Percentiles rank a stretch among this genome's conserved stretches.
These are phyloP conservation scores for Caenorhabditis briggsae DNA, from an alignment of 1,140 invertebrate genomes.

Conservation along the genomic window DNA sequence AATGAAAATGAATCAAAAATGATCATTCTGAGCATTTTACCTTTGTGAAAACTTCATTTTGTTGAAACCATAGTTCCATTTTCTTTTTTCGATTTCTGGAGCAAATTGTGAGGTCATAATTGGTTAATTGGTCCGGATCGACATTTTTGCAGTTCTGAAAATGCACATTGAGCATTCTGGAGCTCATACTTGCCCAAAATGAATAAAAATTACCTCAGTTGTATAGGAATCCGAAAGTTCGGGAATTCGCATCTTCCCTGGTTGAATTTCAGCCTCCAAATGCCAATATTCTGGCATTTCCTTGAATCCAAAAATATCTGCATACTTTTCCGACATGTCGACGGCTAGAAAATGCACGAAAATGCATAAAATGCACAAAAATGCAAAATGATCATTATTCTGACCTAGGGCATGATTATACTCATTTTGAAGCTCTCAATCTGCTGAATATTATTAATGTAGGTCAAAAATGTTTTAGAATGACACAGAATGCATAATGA, in stretches of 20 bases:
- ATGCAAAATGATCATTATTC: background rate
- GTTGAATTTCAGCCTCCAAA: background rate
- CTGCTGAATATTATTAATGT: too few relatives aligned
- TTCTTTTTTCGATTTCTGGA: background rate
- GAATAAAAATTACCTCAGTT: background rate
- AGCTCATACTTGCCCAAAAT: background rate
- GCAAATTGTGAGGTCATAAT: conserved; percentile 16
- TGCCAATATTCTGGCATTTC: background rate
- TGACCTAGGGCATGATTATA: too few relatives aligned
- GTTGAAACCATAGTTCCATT: background rate
- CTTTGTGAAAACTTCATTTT: conserved; percentile 4
- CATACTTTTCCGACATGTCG: conserved; percentile 22
- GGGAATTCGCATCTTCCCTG: background rate
- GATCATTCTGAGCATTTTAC: background rate
- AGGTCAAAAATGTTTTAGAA: background rate
- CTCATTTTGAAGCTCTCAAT: too few relatives aligned
- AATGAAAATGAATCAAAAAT: background rate
- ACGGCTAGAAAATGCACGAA: background rate
- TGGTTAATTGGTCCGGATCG: background rate
- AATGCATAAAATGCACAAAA: background rate
- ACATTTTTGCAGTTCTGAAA: conserved; percentile 19
- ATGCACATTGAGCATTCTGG: background rate
- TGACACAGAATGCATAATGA: too few relatives aligned
- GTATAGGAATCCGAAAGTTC: background rate
- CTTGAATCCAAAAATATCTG: background rate